These are phyloP conservation scores for Amphiprion ocellaris DNA, from an alignment of 2,113 vertebrate genomes.

Conservation along the genomic window DNA sequence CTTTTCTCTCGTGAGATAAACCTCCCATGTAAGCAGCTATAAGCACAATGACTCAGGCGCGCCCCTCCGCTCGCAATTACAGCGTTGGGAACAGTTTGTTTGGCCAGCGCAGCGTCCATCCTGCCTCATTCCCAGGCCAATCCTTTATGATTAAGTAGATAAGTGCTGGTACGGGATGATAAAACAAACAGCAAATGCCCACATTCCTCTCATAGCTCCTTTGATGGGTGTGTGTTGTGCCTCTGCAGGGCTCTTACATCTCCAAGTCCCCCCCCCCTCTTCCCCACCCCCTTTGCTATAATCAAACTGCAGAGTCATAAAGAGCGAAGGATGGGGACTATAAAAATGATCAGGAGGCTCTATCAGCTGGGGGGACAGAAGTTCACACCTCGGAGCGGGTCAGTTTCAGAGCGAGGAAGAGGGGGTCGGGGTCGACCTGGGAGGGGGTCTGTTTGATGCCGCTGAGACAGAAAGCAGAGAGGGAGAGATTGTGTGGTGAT, in stretches of 20 bases:
- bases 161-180: constrained; percentile 69
- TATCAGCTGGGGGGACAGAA: constrained; percentile 69
- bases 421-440: constrained; percentile 58
- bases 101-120: constrained; percentile 42
- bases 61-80: constrained; percentile 43
- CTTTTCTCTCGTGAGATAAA: constrained; percentile 35
- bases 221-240: constrained; percentile 69
- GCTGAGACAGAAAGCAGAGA: constrained; percentile 64
- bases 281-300: constrained; percentile 46
- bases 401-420: constrained; percentile 49
- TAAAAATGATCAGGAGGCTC: constrained; percentile 75
- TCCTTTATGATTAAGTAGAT: constrained; percentile 77
- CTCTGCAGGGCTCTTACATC: constrained; percentile 57
- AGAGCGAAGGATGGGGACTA: constrained; percentile 61
- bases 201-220: constrained; percentile 80
- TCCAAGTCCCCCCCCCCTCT: constrained; percentile 1
- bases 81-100: constrained; percentile 51
- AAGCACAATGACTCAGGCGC: constrained; percentile 30
- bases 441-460: constrained; percentile 75
- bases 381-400: constrained; percentile 72
- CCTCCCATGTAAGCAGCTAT: constrained; percentile 32
- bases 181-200: constrained; percentile 79
- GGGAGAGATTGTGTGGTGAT: constrained; percentile 17
- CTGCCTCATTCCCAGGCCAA: constrained; percentile 61
- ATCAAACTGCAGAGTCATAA: constrained; percentile 80